phyloP scores from a whole-genome alignment of 2,113 vertebrate species.

The Vombatus ursinus region DNA sequence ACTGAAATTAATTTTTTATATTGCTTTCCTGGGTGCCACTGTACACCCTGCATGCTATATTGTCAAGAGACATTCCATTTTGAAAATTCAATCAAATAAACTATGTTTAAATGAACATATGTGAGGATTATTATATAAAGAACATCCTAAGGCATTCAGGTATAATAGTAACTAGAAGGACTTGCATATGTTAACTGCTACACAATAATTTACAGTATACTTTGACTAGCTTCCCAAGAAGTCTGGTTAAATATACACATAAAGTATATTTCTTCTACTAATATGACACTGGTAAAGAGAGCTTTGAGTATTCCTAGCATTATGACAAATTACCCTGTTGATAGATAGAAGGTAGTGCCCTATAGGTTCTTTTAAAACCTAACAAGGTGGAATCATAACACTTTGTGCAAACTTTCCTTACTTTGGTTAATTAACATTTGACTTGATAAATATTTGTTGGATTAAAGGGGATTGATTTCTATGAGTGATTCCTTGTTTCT shows the following conservation, averaged over 20 bases:
- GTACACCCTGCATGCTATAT: no score
- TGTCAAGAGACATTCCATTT: rapidly evolving
- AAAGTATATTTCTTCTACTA: neutral
- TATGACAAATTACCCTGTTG: no score
- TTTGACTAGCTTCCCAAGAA: neutral
- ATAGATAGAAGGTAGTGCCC: rapidly evolving
- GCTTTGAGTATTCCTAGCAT: neutral
- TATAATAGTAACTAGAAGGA: neutral
- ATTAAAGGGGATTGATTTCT: neutral
- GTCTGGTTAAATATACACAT: neutral
- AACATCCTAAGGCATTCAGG: rapidly evolving
- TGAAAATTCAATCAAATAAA: neutral
- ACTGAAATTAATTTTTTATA: neutral
- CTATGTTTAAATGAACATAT: rapidly evolving
- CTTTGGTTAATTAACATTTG: no score
- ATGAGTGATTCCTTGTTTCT: neutral
- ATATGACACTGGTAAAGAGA: no score
- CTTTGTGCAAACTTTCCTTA: no score
- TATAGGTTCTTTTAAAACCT: neutral
- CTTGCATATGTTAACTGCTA: rapidly evolving
- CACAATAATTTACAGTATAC: no score
- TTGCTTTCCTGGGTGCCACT: neutral
- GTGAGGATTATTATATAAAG: neutral
- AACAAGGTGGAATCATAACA: rapidly evolving
- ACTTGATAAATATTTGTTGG: neutral